Conservation (phyloP, 2,888 invertebrate species). For the Aplocera efformata region DNA sequence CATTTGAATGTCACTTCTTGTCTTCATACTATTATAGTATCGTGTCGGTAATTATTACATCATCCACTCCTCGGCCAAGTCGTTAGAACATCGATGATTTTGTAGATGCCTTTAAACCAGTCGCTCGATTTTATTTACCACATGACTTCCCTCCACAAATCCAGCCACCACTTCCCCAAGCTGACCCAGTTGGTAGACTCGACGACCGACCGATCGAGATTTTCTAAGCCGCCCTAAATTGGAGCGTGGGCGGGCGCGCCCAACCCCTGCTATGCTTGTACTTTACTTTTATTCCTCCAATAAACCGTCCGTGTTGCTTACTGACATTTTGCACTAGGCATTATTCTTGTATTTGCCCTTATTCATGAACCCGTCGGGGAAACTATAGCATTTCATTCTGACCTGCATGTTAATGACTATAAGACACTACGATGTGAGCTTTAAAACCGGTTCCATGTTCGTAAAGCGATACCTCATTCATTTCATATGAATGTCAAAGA, state of each 20-base stretch:
- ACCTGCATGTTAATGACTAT: no score
- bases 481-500: conserved; percentile 2
- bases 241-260: conserved; percentile 38
- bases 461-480: conserved; percentile 5
- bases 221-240: conserved; percentile 29
- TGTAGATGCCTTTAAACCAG: conserved; percentile 16
- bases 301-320: conserved; percentile 35
- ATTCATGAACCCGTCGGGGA: no score
- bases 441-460: conserved; percentile 1
- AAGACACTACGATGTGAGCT: no score
- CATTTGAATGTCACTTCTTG: conserved; percentile 28
- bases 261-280: conserved; percentile 25
- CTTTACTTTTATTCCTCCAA: conserved; percentile 38
- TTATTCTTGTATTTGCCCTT: not conserved
- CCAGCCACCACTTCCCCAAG: not conserved
- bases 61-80: conserved; percentile 7
- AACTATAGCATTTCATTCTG: no score
- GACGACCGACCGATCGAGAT: conserved; percentile 36
- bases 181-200: conserved; percentile 13
- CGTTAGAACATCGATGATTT: conserved; percentile 35
- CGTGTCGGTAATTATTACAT: conserved; percentile 6
- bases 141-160: conserved; percentile 7
- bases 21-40: conserved; percentile 27
- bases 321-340: conserved; percentile 6
- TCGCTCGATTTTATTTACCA: conserved; percentile 7